These are phyloP conservation scores for Apamea epomidion DNA, from an alignment of 2,888 invertebrate genomes.

Conservation along the genomic window DNA sequence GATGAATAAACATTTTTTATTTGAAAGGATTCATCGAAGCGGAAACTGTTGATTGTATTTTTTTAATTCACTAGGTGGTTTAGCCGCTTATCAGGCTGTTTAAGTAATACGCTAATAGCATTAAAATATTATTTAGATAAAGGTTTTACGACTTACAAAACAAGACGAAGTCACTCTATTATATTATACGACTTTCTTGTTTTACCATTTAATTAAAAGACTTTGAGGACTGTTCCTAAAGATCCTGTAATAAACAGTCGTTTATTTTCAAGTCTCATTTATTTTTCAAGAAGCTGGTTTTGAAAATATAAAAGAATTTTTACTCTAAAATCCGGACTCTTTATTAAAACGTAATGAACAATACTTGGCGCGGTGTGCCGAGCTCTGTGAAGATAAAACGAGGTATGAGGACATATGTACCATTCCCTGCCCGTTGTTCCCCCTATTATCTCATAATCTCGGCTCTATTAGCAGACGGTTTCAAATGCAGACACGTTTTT, in stretches of 20 bases:
- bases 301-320: conserved; percentile 1
- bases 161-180: background rate
- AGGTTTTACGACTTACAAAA: conserved; percentile 1
- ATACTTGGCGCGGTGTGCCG: conserved; percentile 22
- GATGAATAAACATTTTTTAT: conserved; percentile 56
- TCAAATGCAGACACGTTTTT: conserved; percentile 31
- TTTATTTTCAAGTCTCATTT: conserved; percentile 1
- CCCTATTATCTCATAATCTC: conserved; percentile 48
- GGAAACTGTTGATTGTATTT: conserved; percentile 27
- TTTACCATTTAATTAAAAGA: conserved; percentile 9
- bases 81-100: background rate
- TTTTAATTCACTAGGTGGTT: background rate
- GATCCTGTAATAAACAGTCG: background rate
- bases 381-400: conserved; percentile 38
- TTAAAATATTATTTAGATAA: background rate
- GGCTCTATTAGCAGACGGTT: conserved; percentile 30
- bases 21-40: conserved; percentile 35
- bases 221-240: background rate
- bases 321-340: conserved; percentile 16
- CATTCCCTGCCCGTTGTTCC: conserved; percentile 20
- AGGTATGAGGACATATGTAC: conserved; percentile 19
- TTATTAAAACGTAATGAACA: conserved; percentile 45
- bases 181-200: background rate
- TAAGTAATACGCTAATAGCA: background rate
- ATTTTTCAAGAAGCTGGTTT: conserved; percentile 12